Conservation (phyloP, 2,888 invertebrate species). For the Eupithecia centaureata region DNA sequence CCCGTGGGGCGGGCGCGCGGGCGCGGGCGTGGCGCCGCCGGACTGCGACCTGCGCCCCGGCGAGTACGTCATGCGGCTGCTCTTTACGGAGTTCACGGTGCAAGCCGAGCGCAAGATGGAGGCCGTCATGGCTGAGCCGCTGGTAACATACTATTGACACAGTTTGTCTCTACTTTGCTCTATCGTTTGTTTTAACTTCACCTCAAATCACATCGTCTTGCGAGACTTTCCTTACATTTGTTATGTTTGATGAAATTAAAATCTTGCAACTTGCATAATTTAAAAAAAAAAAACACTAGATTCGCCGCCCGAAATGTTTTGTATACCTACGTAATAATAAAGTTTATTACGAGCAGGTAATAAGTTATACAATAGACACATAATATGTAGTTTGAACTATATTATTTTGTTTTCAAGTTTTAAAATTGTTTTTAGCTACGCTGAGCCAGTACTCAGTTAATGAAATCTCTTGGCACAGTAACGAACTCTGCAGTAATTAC, state of each 20-base stretch:
- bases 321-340: not conserved
- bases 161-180: no score
- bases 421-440: not conserved
- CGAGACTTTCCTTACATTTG: no score
- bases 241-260: no score
- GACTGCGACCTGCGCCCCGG: slow-evolving; percentile 92
- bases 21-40: slow-evolving; percentile 81
- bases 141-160: no score
- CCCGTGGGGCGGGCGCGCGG: slow-evolving; percentile 94
- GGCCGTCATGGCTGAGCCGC: slow-evolving; percentile 94
- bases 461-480: not conserved
- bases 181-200: no score
- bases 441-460: not conserved
- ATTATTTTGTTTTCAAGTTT: no score
- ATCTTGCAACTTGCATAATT: no score
- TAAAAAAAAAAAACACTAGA: no score
- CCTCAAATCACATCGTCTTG: no score
- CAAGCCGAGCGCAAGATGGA: slow-evolving; percentile 98
- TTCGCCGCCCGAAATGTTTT: not conserved
- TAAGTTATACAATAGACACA: no score
- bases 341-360: not conserved
- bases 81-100: slow-evolving; percentile 97
- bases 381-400: no score
- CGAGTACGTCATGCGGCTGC: slow-evolving; percentile 97
- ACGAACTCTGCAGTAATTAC: not conserved